Percentiles rank a stretch among this genome's conserved stretches.
phyloP scores from a whole-genome alignment of 1,140 invertebrate species.

The Oppia nitens region DNA sequence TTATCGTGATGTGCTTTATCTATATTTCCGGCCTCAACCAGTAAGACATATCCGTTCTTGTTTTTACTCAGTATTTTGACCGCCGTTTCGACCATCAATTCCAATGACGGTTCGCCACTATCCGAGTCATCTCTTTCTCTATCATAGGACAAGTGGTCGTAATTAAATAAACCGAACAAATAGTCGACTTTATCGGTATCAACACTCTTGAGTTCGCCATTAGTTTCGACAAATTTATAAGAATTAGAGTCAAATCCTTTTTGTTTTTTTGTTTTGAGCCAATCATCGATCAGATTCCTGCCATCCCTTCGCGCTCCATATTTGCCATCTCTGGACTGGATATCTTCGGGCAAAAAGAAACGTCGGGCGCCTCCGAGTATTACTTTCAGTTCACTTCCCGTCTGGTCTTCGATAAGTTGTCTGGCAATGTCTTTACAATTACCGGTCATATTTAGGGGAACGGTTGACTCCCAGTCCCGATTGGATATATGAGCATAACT shows the following conservation, averaged over 20 bases:
- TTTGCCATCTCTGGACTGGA: not conserved
- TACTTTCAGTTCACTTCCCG: constrained; percentile 55
- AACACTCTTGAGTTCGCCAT: constrained; percentile 1
- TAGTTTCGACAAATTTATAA: constrained; percentile 2
- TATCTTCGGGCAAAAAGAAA: constrained; percentile 24
- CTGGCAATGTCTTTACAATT: constrained; percentile 51
- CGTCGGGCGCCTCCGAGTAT: constrained; percentile 26
- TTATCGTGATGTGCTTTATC: constrained; percentile 60
- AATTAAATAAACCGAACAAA: constrained; percentile 28
- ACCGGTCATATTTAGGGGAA: constrained; percentile 32
- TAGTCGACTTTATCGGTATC: constrained; percentile 10
- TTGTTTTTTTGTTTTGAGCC: not conserved
- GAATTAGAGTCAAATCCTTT: not conserved
- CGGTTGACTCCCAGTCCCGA: constrained; percentile 58
- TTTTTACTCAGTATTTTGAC: constrained; percentile 47
- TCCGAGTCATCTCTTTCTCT: constrained; percentile 21
- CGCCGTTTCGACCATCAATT: constrained; percentile 69
- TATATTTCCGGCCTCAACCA: constrained; percentile 42
- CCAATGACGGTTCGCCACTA: constrained; percentile 45
- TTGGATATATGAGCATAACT: constrained; percentile 59
- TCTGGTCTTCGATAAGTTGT: constrained; percentile 50
- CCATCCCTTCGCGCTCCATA: constrained; percentile 3
- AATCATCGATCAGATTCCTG: constrained; percentile 13
- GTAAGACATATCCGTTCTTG: constrained; percentile 30
- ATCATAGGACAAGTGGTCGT: constrained; percentile 30